Evolutionary conservation across 2,113 vertebrate species (phyloP).

Genomic region (Lamprotornis superbus): DNA sequence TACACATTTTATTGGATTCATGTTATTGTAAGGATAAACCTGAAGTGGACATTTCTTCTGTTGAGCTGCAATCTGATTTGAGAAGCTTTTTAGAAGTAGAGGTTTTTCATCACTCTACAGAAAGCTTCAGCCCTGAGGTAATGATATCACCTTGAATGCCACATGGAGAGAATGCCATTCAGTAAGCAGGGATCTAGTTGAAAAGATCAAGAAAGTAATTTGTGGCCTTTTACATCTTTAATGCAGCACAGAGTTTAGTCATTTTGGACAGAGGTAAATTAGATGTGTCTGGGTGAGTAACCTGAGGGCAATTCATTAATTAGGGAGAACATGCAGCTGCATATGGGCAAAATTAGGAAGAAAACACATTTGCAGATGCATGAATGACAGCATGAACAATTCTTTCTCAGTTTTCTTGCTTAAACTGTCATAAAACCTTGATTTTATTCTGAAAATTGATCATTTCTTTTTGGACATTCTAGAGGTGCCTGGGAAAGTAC

Average conservation of each 20-base stretch:
- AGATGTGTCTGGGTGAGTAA: conserved; percentile 54
- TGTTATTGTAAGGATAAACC: not conserved
- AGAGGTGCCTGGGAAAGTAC: not conserved
- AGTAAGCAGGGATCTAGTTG: not conserved
- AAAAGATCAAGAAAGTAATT: conserved; percentile 48
- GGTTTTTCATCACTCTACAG: not conserved
- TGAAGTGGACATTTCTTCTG: not conserved
- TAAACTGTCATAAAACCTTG: not conserved
- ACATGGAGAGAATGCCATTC: not conserved
- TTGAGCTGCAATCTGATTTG: not conserved
- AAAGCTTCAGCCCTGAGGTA: not conserved
- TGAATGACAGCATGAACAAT: not conserved
- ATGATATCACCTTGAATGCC: not conserved
- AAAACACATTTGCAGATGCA: not conserved
- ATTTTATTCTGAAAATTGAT: not conserved
- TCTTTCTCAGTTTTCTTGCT: not conserved
- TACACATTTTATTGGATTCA: not conserved
- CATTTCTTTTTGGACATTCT: not conserved
- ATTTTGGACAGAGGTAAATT: conserved; percentile 62
- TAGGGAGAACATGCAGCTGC: conserved; percentile 43
- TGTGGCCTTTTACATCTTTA: conserved; percentile 62
- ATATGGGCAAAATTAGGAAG: conserved; percentile 15
- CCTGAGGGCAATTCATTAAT: conserved; percentile 60
- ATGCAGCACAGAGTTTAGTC: conserved; percentile 40
- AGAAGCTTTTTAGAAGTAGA: not conserved